phyloP scores from a whole-genome alignment of 2,888 invertebrate species.

The Seira musarum region DNA sequence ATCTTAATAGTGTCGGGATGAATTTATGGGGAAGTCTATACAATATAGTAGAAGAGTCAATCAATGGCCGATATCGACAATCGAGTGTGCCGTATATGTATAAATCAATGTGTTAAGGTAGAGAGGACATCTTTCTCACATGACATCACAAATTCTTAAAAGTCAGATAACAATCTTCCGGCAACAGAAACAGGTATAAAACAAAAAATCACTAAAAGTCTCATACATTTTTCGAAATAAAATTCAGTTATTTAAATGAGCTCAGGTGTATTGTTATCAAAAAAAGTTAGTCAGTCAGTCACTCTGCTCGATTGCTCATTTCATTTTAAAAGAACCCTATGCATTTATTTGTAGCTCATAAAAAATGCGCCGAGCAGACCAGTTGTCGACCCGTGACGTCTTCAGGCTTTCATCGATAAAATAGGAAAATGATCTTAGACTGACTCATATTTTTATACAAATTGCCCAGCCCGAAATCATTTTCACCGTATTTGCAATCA shows the following conservation, averaged over 20 bases:
- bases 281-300: background rate
- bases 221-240: constrained; percentile 6
- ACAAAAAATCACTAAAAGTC: background rate
- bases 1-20: constrained; percentile 6
- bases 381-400: constrained; percentile 54
- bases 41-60: constrained; percentile 19
- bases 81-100: constrained; percentile 11
- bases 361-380: constrained; percentile 26
- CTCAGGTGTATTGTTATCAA: background rate
- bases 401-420: constrained; percentile 47
- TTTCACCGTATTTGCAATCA: constrained; percentile 53
- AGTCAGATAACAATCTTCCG: constrained; percentile 46
- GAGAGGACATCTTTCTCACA: background rate
- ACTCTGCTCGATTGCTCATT: too few species aligned
- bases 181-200: constrained; percentile 25
- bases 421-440: constrained; percentile 37
- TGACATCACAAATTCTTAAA: constrained; percentile 7
- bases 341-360: background rate
- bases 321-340: too few species aligned
- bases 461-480: constrained; percentile 52
- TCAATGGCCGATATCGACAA: background rate
- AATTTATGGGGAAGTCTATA: background rate
- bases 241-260: constrained; percentile 8
- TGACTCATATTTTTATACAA: constrained; percentile 54
- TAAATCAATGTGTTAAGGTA: background rate